These are phyloP conservation scores for Nanorana parkeri DNA, from an alignment of 2,113 vertebrate genomes.

Conservation along the genomic window DNA sequence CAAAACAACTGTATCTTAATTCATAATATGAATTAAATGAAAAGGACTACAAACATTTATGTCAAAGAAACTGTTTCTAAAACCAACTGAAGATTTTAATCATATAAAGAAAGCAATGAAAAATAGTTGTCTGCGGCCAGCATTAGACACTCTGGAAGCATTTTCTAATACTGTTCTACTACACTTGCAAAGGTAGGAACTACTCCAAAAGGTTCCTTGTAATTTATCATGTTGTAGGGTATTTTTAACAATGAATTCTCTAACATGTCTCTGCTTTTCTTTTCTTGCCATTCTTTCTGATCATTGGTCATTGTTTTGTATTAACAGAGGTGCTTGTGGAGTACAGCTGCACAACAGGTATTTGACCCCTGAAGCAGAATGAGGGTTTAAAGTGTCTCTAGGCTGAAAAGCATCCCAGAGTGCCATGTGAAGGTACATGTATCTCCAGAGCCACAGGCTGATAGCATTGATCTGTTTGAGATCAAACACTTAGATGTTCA, in stretches of 20 bases:
- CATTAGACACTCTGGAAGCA: no score
- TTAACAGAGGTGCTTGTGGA: slow-evolving; percentile 6
- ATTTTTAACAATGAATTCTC: not conserved
- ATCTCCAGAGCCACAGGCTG: slow-evolving; percentile 37
- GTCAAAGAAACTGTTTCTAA: no score
- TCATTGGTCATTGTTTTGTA: not conserved
- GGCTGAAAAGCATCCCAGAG: slow-evolving; percentile 24
- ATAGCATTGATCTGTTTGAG: slow-evolving; percentile 40
- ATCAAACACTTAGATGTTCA: slow-evolving; percentile 31
- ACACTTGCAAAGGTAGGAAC: not conserved
- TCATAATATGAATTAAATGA: no score
- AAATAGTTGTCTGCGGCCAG: no score
- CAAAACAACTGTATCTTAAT: no score
- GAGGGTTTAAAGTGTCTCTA: slow-evolving; percentile 11
- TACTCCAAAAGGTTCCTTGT: not conserved
- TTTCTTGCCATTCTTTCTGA: not conserved
- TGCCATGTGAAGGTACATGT: slow-evolving; percentile 1
- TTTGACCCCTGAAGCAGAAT: slow-evolving; percentile 32
- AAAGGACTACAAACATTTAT: no score
- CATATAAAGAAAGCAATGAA: no score
- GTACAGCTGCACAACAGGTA: slow-evolving; percentile 3
- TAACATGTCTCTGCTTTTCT: not conserved
- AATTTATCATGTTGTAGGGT: not conserved
- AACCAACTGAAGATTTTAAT: no score
- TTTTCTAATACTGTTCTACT: no score